phyloP scores from a whole-genome alignment of 2,113 vertebrate species.

The Hippotragus niger region DNA sequence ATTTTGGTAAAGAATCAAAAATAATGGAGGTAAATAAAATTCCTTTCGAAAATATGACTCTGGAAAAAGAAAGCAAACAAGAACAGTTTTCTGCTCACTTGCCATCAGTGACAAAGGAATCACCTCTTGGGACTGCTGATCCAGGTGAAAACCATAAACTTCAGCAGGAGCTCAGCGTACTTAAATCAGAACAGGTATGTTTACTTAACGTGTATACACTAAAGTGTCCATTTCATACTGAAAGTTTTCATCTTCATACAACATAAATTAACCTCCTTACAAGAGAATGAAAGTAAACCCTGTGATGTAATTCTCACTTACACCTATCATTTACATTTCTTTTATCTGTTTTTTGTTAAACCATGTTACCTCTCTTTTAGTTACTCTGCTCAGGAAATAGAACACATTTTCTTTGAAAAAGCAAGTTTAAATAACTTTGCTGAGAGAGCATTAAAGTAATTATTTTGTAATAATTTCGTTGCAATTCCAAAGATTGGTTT shows the following conservation, averaged over 20 bases:
- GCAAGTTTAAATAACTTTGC: background rate
- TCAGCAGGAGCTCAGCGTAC: slow-evolving; percentile 80
- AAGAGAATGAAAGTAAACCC: background rate
- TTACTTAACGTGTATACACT: slow-evolving; percentile 8
- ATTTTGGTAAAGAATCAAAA: slow-evolving; percentile 73
- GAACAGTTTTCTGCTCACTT: slow-evolving; percentile 57
- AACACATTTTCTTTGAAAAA: slow-evolving; percentile 18
- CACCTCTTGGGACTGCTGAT: slow-evolving; percentile 43
- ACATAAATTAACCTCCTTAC: background rate
- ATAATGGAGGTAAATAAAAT: slow-evolving; percentile 69
- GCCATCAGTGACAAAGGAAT: slow-evolving; percentile 66
- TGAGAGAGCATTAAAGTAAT: background rate
- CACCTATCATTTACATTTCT: background rate
- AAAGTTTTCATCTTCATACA: background rate
- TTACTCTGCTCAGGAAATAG: slow-evolving; percentile 35
- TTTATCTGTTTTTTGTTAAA: background rate
- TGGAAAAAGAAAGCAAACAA: slow-evolving; percentile 75
- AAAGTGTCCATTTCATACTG: background rate
- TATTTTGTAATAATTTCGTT: background rate
- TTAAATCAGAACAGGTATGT: slow-evolving; percentile 85
- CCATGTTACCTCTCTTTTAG: background rate
- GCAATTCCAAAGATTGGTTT: background rate
- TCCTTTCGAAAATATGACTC: slow-evolving; percentile 70
- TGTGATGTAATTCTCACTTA: background rate
- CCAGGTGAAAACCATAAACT: slow-evolving; percentile 76